phyloP scores from a whole-genome alignment of 1,140 invertebrate species.

The Tyrophagus putrescentiae region DNA sequence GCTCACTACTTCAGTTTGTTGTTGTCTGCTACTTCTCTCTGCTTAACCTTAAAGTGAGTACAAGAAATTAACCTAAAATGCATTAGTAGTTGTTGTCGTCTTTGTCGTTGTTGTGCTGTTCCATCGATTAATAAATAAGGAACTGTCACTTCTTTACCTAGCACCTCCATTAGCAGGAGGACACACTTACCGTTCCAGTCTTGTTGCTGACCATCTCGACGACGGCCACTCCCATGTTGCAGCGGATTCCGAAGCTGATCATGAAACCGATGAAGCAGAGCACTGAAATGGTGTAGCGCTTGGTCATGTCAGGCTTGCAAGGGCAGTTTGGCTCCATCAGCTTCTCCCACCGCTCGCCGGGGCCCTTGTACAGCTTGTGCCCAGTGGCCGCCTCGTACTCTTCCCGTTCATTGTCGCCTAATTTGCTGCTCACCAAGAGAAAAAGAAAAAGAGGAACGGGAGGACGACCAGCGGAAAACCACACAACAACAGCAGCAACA shows the following conservation, averaged over 20 bases:
- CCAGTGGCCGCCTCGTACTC: background rate
- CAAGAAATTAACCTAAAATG: too few relatives aligned
- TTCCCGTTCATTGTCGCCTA: conserved; percentile 7
- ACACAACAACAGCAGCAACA: background rate
- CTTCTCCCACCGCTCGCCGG: conserved; percentile 17
- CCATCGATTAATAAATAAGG: background rate
- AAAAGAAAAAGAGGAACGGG: too few relatives aligned
- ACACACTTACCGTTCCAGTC: conserved; percentile 30
- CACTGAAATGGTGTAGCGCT: conserved; percentile 69
- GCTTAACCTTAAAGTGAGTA: too few relatives aligned
- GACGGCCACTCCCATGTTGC: conserved; percentile 92
- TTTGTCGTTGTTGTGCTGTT: background rate
- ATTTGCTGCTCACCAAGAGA: conserved; percentile 10
- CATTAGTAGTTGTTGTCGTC: background rate
- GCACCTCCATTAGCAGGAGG: too few relatives aligned
- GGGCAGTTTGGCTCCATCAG: conserved; percentile 58
- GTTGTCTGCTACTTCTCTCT: too few relatives aligned
- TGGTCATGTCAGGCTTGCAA: conserved; percentile 50
- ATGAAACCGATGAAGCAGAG: conserved; percentile 74
- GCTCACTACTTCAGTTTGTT: too few relatives aligned
- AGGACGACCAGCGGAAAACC: too few relatives aligned
- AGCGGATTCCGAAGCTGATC: conserved; percentile 84
- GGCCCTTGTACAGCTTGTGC: conserved; percentile 17
- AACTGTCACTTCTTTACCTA: too few relatives aligned
- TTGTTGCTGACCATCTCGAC: conserved; percentile 47